Conservation (phyloP, 2,888 invertebrate species). For the Coremacera marginata region DNA sequence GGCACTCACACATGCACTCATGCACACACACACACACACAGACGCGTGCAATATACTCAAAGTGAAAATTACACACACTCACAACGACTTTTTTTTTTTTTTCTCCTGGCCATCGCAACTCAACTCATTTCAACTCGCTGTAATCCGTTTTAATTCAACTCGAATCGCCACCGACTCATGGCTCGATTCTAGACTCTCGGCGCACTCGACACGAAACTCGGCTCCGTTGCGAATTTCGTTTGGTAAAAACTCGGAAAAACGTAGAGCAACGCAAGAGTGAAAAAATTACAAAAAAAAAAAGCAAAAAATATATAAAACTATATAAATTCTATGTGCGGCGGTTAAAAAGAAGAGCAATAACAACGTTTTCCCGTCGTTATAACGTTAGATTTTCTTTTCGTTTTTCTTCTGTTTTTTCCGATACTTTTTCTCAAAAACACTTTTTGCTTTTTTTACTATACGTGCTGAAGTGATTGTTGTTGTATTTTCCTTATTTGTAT, state of each 20-base stretch:
- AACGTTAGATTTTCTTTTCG: background rate
- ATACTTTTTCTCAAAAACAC: background rate
- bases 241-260: constrained; percentile 26
- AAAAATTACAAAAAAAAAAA: constrained; percentile 18
- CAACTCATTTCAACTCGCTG: constrained; percentile 7
- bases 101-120: background rate
- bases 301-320: constrained; percentile 1
- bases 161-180: constrained; percentile 18
- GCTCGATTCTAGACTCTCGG: constrained; percentile 26
- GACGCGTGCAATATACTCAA: background rate
- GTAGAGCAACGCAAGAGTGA: background rate
- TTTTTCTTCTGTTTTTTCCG: background rate
- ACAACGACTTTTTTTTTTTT: too few species aligned
- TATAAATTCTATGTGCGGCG: constrained; percentile 18
- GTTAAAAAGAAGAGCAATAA: constrained; percentile 14
- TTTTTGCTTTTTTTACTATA: background rate
- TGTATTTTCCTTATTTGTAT: constrained; percentile 1
- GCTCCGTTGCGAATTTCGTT: constrained; percentile 9
- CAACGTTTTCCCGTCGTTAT: constrained; percentile 31
- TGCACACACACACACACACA: background rate
- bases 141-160: constrained; percentile 26
- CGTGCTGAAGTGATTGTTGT: background rate
- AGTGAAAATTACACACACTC: constrained; percentile 9
- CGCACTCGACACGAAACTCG: constrained; percentile 25
- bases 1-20: constrained; percentile 33